phyloP scores from a whole-genome alignment of 1,140 invertebrate genomes.

The Apis mellifera region Amel_HAv3.1 CM009941.2:7884501-7885000 shows the following conservation, averaged over 20 bases:
- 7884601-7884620: too few species aligned
- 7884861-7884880: not conserved
- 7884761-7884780: not conserved
- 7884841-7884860: not conserved
- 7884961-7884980: slow-evolving; percentile 18
- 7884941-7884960: slow-evolving; percentile 1
- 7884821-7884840: not conserved
- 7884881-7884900: slow-evolving; percentile 21
- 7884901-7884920: slow-evolving; percentile 15
- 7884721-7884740: not conserved
- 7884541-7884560: too few species aligned
- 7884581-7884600: too few species aligned
- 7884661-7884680: too few species aligned
- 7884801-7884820: not conserved
- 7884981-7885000: slow-evolving; percentile 34
- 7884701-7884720: not conserved
- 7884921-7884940: slow-evolving; percentile 18
- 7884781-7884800: not conserved
- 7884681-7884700: too few species aligned
- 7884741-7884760: too few species aligned
- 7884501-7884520: too few species aligned
- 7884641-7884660: too few species aligned
- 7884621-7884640: too few species aligned
- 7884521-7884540: too few species aligned
- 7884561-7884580: too few species aligned